Conservation (phyloP, 2,888 invertebrate genomes). For the Synergus gifuensis region DNA sequence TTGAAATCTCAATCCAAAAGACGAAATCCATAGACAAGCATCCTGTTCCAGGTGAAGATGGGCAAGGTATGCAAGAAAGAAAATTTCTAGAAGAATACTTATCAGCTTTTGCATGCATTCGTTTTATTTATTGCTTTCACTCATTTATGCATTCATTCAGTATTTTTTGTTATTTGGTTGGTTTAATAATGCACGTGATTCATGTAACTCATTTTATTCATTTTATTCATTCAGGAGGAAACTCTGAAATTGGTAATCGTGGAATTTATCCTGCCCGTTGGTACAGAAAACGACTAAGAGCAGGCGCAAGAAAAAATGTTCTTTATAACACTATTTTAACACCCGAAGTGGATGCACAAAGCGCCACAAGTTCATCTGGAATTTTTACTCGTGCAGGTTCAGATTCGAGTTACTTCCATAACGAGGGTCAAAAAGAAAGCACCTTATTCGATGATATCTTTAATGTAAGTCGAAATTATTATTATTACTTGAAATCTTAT, state of each 20-base stretch:
- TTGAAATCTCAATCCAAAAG: slow-evolving; percentile 42
- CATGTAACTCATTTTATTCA: neutral
- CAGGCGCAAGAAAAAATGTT: slow-evolving; percentile 42
- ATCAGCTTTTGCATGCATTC: neutral
- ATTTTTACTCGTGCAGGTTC: slow-evolving; percentile 44
- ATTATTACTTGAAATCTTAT: neutral
- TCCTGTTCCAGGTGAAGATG: neutral
- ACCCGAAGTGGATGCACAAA: slow-evolving; percentile 36
- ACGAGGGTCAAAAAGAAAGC: slow-evolving; percentile 44
- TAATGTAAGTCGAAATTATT: slow-evolving; percentile 79
- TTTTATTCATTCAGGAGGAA: neutral
- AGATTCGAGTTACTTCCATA: slow-evolving; percentile 52
- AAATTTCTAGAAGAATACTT: neutral
- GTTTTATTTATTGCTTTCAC: neutral
- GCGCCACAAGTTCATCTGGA: slow-evolving; percentile 39
- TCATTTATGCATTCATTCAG: neutral
- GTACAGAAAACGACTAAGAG: slow-evolving; percentile 44
- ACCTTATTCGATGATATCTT: slow-evolving; percentile 83
- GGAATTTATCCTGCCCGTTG: slow-evolving; percentile 46
- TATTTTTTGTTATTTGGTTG: neutral
- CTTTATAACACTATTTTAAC: slow-evolving; percentile 40
- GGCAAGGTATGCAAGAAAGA: neutral
- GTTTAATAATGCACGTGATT: neutral
- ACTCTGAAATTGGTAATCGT: slow-evolving; percentile 19
- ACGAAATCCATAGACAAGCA: neutral